These are phyloP conservation scores for Plagiodera versicolora DNA, from an alignment of 2,888 invertebrate genomes.

Conservation along the genomic window DNA sequence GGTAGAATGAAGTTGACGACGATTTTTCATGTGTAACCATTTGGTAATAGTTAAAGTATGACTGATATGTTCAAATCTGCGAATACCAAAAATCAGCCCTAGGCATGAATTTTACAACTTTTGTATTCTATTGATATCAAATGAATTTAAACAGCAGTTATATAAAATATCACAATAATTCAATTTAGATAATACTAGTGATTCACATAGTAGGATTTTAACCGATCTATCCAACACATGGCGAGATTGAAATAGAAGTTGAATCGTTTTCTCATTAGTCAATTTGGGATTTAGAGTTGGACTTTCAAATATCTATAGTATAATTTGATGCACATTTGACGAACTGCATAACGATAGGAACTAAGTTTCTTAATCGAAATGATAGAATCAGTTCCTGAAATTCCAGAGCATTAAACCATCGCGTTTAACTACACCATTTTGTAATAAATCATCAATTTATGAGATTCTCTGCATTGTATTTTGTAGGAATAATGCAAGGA, in stretches of 20 bases:
- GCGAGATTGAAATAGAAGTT: no score
- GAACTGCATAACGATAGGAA: no score
- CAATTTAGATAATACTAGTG: no score
- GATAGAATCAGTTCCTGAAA: no score
- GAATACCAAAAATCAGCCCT: neutral
- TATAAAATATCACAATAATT: neutral
- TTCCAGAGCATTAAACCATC: no score
- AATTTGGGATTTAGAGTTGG: no score
- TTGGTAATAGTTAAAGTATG: neutral
- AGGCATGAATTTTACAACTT: neutral
- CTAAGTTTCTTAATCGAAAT: no score
- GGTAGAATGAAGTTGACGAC: neutral
- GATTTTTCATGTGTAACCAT: slow-evolving; percentile 2
- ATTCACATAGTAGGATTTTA: no score
- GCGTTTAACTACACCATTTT: neutral
- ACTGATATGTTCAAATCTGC: neutral
- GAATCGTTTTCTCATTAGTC: no score
- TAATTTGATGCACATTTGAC: no score
- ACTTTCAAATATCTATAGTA: no score
- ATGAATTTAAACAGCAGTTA: neutral
- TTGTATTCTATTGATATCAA: neutral
- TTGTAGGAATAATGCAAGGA: slow-evolving; percentile 23
- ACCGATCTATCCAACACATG: no score
- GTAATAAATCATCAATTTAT: slow-evolving; percentile 28
- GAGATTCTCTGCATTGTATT: slow-evolving; percentile 19